Evolutionary conservation across 2,113 vertebrate species (phyloP), one percentile per base, ranked within the genome.

Genomic region (Tricholaema leucomelas): DNA sequence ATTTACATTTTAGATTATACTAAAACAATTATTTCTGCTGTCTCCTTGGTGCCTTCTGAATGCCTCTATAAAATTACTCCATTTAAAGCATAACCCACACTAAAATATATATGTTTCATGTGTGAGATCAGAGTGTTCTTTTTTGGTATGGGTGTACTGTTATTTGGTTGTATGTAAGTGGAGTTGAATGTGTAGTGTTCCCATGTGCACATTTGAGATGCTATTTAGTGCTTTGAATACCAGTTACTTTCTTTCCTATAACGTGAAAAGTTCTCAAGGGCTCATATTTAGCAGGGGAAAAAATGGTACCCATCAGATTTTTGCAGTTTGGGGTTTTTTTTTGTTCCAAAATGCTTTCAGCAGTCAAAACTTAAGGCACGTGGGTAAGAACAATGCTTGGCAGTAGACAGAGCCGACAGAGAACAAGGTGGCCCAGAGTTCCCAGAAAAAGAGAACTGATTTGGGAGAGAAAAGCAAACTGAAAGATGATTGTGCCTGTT

Each of bases 1-100:
- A 89, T 96, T 95, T 96, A 93, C 94, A 89, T 96, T 96, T 96
- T 95, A 96, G 96, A 96, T 94, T 48, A 87, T 82, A 91, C 87
- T 94, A 95, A 95, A 96, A 94, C 92, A 93, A 96, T 96, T 93
- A 96, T 95, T 95, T 95, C 92, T 93, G 52, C 92, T 96, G 94
- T 92, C 88, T 93, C 86, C 63, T 56, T 69, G 64, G 86, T 94
- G 66, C 74, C 67, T 93, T 89, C 50, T 82, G 87, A 85, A 80
- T 77, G 72, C 64, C 67, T 91, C 40, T 87, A 58, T 90, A 80
- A 92, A 94, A 85, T 89, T 82, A 92, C 77, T 96, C 85, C 31
- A 56, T 79, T 93, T 64, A 54, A 91, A 74, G 17, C 74, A 42
- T 80, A 85, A 71, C 60, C 38, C 24, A 19, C 20, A 60, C 60